A percentile compares a stretch with the other conserved stretches of the same genome.
Conservation (phyloP, 2,797 vertebrate species). For the Hypotaenidia philippensis region DNA sequence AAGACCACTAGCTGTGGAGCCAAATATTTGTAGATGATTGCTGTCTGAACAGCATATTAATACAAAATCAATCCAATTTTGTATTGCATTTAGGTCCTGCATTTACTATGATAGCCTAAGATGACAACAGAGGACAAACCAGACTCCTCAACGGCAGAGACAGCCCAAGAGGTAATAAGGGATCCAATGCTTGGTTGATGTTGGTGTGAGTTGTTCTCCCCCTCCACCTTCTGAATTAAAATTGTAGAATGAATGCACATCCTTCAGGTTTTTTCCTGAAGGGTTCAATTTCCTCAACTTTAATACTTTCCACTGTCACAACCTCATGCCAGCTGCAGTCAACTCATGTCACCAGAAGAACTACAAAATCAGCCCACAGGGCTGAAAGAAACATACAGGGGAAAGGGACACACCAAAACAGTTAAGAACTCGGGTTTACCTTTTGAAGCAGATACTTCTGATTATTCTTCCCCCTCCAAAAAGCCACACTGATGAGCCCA, state of each 20-base stretch:
- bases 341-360: neutral
- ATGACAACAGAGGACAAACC: neutral
- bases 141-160: rapidly evolving
- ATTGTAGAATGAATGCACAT: neutral
- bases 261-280: neutral
- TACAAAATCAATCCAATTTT: neutral
- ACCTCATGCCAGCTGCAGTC: neutral
- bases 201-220: neutral
- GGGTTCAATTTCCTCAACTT: neutral
- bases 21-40: rapidly evolving
- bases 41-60: neutral
- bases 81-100: neutral
- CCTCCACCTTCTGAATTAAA: neutral
- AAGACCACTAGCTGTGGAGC: neutral
- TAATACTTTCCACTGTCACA: neutral
- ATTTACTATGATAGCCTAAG: neutral
- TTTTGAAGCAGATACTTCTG: neutral
- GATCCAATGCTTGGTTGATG: neutral
- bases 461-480: neutral
- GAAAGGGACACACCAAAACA: neutral
- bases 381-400: neutral
- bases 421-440: neutral
- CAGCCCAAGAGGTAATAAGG: neutral
- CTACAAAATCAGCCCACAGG: neutral
- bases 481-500: neutral